Evolutionary conservation across 2,113 vertebrate genomes (phyloP).

Genomic region (Pyrgilauda ruficollis): DNA sequence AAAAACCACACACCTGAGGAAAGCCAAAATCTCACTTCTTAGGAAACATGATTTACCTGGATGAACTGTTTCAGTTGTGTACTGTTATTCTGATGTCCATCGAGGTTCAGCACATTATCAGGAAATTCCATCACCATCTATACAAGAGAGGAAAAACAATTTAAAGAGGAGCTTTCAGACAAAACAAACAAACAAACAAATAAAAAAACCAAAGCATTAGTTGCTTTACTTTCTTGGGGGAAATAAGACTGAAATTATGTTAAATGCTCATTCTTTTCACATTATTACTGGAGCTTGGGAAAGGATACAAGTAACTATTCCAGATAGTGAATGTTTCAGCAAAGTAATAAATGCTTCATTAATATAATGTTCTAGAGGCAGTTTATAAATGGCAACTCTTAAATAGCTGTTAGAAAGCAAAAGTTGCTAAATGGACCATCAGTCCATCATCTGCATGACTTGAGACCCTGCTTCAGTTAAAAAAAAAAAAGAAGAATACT

Average conservation of each 20-base stretch:
- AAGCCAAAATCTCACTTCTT: neutral
- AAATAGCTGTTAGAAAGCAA: neutral
- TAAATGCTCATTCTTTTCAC: neutral
- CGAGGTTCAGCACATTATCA: slow-evolving; percentile 87
- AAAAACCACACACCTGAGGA: neutral
- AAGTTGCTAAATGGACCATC: neutral
- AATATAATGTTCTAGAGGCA: neutral
- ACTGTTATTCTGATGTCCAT: slow-evolving; percentile 84
- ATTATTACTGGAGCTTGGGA: neutral
- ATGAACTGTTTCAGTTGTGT: slow-evolving; percentile 89
- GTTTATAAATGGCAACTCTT: neutral
- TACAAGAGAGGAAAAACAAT: neutral
- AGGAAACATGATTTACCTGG: slow-evolving; percentile 76
- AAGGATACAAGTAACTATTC: neutral
- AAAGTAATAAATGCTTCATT: neutral
- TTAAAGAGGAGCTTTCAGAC: neutral
- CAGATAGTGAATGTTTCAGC: neutral
- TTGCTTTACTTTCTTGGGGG: neutral
- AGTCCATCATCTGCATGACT: neutral
- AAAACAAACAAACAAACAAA: neutral
- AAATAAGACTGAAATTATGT: neutral
- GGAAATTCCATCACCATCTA: slow-evolving; percentile 99
- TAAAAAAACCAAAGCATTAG: neutral
- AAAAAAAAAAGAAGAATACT: neutral
- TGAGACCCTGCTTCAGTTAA: neutral